These are phyloP conservation scores for Gorsachius magnificus DNA, from an alignment of 2,797 vertebrate species.

Conservation along the genomic window DNA sequence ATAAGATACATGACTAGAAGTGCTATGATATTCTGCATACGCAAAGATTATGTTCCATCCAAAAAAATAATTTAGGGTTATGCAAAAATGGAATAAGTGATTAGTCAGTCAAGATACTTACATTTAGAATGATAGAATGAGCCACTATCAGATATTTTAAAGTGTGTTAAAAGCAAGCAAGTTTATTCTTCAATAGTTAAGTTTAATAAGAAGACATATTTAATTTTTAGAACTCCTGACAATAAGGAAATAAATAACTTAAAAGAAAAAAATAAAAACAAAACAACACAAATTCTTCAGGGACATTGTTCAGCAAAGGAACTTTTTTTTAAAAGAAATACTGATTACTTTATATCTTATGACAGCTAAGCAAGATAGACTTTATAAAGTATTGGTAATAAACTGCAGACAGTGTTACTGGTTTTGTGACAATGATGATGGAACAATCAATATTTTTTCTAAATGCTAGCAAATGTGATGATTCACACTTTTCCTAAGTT, in stretches of 20 bases:
- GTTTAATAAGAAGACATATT: background rate
- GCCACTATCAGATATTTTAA: background rate
- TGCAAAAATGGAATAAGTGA: background rate
- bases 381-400: conserved; percentile 6
- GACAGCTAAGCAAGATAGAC: background rate
- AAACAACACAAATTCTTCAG: background rate
- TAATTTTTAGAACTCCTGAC: background rate
- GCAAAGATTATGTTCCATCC: background rate
- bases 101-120: background rate
- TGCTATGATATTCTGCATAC: background rate
- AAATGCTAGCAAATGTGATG: conserved; percentile 20
- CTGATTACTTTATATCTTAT: background rate
- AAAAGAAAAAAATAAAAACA: background rate
- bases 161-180: background rate
- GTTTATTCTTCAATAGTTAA: background rate
- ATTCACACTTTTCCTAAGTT: conserved; percentile 16
- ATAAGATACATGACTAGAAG: background rate
- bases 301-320: background rate
- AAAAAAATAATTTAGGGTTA: background rate
- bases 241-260: background rate
- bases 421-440: background rate
- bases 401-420: background rate
- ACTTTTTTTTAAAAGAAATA: background rate
- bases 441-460: background rate
- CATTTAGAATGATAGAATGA: background rate